A percentile compares a stretch with the other conserved stretches of the same genome.
Conservation (phyloP, 2,113 vertebrate genomes). For the Erythrocebus patas region DNA sequence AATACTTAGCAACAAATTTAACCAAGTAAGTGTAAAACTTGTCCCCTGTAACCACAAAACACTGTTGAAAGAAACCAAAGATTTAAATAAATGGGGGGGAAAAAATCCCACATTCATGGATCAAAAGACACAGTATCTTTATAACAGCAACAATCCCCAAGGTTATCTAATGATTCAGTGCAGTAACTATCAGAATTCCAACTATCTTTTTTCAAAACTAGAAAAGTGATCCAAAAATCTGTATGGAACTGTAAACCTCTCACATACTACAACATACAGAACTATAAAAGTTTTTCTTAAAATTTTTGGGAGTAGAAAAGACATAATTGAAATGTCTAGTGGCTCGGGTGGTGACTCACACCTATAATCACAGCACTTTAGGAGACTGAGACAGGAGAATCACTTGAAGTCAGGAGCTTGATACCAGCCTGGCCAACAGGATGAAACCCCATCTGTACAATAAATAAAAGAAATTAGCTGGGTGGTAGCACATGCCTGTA, state of each 20-base stretch:
- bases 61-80: neutral
- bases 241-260: neutral
- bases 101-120: accelerated
- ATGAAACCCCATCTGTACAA: too few relatives aligned
- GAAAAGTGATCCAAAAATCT: neutral
- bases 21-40: neutral
- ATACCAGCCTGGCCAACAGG: too few relatives aligned
- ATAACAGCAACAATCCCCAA: neutral
- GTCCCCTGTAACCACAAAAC: neutral
- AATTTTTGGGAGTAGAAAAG: neutral
- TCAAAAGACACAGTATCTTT: neutral
- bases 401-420: too few relatives aligned
- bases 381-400: too few relatives aligned
- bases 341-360: too few relatives aligned
- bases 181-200: neutral
- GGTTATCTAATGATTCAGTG: neutral
- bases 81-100: neutral
- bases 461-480: too few relatives aligned
- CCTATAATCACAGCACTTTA: too few relatives aligned
- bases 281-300: neutral
- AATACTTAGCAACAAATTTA: neutral
- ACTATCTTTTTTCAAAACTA: neutral
- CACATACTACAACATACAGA: neutral
- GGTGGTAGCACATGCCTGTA: too few relatives aligned
- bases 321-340: neutral